Conservation (phyloP, 2,888 invertebrate genomes). For the Caenorhabditis drosophilae region DNA sequence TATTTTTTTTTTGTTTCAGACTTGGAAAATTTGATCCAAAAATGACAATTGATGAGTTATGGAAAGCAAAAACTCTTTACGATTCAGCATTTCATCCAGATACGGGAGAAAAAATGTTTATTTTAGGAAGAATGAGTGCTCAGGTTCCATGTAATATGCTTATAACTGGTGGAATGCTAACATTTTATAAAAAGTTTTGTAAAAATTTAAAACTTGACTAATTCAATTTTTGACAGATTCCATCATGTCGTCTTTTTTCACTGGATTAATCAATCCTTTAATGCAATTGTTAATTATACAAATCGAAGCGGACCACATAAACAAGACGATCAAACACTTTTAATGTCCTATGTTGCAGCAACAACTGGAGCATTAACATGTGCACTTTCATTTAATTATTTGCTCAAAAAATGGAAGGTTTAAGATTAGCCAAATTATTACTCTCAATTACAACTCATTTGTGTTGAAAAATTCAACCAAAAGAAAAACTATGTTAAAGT, state of each 20-base stretch:
- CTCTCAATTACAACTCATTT: neutral
- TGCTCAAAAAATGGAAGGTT: conserved; percentile 38
- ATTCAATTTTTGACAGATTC: no score
- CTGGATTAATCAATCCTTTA: conserved; percentile 79
- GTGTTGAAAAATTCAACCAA: no score
- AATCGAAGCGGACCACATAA: conserved; percentile 76
- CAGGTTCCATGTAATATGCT: conserved; percentile 94
- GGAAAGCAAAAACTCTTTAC: conserved; percentile 88
- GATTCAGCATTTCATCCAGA: conserved; percentile 98
- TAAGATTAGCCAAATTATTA: no score
- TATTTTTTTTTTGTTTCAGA: conserved; percentile 67
- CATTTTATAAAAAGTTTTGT: conserved; percentile 78
- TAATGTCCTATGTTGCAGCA: conserved; percentile 69
- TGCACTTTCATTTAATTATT: conserved; percentile 43
- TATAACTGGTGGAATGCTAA: conserved; percentile 94
- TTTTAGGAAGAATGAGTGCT: conserved; percentile 93
- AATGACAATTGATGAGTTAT: conserved; percentile 81
- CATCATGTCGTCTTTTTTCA: conserved; percentile 94
- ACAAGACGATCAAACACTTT: conserved; percentile 27
- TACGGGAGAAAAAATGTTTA: conserved; percentile 90
- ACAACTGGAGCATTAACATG: conserved; percentile 45
- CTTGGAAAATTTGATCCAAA: conserved; percentile 73
- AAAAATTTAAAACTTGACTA: neutral
- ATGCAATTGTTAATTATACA: conserved; percentile 97
- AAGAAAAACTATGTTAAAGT: no score